phyloP scores from a whole-genome alignment of 2,888 invertebrate species.

The Pollenia amentaria region DNA sequence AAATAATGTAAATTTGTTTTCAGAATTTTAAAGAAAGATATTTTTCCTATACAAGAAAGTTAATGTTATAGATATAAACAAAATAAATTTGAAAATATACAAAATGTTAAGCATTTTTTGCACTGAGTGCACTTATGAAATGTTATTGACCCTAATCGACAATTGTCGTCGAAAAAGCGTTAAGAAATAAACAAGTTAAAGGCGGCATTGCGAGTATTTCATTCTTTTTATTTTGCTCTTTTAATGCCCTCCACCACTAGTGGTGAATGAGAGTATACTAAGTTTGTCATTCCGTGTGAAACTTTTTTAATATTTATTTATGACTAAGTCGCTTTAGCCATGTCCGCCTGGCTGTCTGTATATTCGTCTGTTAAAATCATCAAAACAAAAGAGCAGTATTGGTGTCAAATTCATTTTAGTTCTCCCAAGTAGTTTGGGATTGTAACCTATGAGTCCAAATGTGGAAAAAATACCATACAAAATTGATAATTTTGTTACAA shows the following conservation, averaged over 20 bases:
- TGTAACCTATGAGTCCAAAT: too few relatives aligned
- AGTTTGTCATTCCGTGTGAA: too few relatives aligned
- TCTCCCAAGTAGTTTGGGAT: too few relatives aligned
- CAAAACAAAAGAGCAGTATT: too few relatives aligned
- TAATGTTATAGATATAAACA: conserved; percentile 27
- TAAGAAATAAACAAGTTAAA: conserved; percentile 44
- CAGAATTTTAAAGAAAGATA: not conserved
- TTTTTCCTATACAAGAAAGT: conserved; percentile 16
- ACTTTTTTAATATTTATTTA: too few relatives aligned
- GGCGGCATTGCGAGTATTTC: conserved; percentile 5
- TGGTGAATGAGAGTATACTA: too few relatives aligned
- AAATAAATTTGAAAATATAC: conserved; percentile 1
- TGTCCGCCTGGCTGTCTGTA: too few relatives aligned
- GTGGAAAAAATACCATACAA: too few relatives aligned
- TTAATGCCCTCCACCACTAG: not conserved
- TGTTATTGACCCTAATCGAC: conserved; percentile 51
- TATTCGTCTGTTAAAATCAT: too few relatives aligned
- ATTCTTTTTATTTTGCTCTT: conserved; percentile 5
- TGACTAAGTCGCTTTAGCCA: too few relatives aligned
- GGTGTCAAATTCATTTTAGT: too few relatives aligned
- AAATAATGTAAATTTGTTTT: not conserved
- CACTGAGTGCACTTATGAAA: conserved; percentile 21
- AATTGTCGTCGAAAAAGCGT: conserved; percentile 34
- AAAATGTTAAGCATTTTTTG: conserved; percentile 13
- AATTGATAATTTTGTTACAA: too few relatives aligned